A percentile compares a stretch with the other conserved stretches of the same genome.
phyloP scores from a whole-genome alignment of 2,888 invertebrate species.

The Pristionchus exspectatus region DNA sequence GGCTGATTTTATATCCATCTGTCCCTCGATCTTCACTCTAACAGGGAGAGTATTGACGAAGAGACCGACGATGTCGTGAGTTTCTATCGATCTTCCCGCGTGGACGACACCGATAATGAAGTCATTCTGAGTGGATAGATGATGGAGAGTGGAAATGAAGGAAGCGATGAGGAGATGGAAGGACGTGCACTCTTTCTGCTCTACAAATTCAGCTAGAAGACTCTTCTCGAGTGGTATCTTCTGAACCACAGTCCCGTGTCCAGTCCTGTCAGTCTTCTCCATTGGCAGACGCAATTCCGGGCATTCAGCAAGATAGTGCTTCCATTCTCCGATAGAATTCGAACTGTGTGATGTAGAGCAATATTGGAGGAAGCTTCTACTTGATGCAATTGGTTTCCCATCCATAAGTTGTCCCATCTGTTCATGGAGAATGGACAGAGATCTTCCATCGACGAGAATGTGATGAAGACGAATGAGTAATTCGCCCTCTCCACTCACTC shows the following conservation, averaged over 20 bases:
- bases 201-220: background rate
- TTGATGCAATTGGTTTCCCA: background rate
- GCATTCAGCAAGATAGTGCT: background rate
- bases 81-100: conserved; percentile 62
- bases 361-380: background rate
- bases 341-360: background rate
- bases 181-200: background rate
- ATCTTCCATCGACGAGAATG: conserved; percentile 45
- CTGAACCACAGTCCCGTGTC: background rate
- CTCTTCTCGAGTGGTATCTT: background rate
- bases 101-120: conserved; percentile 67
- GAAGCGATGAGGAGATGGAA: conserved; percentile 58
- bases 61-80: conserved; percentile 65
- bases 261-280: background rate
- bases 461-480: conserved; percentile 29
- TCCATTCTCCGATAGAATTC: background rate
- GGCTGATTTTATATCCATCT: background rate
- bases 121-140: conserved; percentile 46
- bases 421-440: background rate
- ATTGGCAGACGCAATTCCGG: background rate
- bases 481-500: background rate
- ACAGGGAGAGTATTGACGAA: conserved; percentile 69
- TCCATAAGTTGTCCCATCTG: background rate
- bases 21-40: conserved; percentile 25
- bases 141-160: conserved; percentile 55